Base-by-base conservation (phyloP, 2,888 invertebrate species). In the Aphodius sticticus region DNA sequence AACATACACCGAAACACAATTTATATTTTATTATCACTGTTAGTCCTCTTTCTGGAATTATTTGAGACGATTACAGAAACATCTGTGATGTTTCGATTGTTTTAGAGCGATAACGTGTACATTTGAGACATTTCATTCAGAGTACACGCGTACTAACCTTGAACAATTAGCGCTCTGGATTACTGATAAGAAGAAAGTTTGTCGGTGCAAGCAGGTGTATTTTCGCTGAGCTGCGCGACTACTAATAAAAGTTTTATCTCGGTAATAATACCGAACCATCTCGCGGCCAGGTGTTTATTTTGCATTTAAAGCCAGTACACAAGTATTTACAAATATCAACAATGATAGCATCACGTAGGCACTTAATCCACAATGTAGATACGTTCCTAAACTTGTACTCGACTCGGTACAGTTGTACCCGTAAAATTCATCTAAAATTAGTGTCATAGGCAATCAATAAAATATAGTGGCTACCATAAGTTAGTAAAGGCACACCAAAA, bases 291-390 rank as follows among this genome's bases (percentile, higher is more conserved):
- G 74, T 74, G 74, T 36, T 26, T 74, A 74, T 74, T 74, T 53
- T 74, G 26, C 74, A 74, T 74, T 74, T 74, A 74, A 74, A 74
- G 74, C 74, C 74, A 74, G 16, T 74, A 36, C 35, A 16, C 26
- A 35, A 74, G 74, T 74, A 74, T 74, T 74, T 74, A 74, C 74
- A 74, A 74, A 74, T 74, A 74, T 74, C 74, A 74, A 74, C 74
- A 74, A 35, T 74, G 35, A 53, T 53, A 53, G 4, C 12, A 53
- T 53, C 53, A 53, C 53, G 53, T 53, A 53, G 53, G 53, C 53
- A 53, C 53, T 53, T 53, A 53, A 53, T 53, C 53, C 53, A 12
- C 12, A 53, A 53, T 12, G 53, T 53, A 9, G 53, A 53, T 26
- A 26, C 53, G 53, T 53, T 53, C 53, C 53, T 12, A 53, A 53